Evolutionary conservation across 1,140 invertebrate species (phyloP), one percentile per base, ranked within the genome.

Genomic region (Idris sp.): DNA sequence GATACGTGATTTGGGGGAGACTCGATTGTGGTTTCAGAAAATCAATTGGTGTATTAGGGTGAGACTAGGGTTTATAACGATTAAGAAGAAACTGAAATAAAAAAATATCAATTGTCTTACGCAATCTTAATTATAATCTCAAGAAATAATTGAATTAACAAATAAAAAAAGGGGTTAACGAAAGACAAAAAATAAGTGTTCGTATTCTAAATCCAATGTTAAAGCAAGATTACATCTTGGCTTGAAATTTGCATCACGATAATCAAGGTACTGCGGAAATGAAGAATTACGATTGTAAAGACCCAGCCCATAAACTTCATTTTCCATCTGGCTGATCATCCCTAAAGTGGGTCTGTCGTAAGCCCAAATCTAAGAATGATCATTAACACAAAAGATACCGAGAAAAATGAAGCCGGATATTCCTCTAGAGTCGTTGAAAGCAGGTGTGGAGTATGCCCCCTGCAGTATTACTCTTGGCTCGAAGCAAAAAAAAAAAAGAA

Each of bases 301-400:
- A 59, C 51, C 30, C 54, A 61, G 67, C 36, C n/a, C 48, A 64
- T 74, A 76, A 75, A 64, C 64, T 75, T 64, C 51, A 73, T 78
- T 76, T 73, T 78, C 62, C 67, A 43, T 62, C 43, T 64, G 61
- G 53, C 49, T 51, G 56, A 69, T 64, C 40, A 78, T 74, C 67
- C 68, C 59, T 75, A 73, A 75, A 75, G 68, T 73, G 65, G 58
- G 44, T 73, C 56, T 69, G 67, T 64, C 58, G 72, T 68, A 67
- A 74, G 62, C 62, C 62, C 48, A 73, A 74, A 69, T 77, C 61
- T 54, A 77, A 71, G 54, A 30, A 67, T 19, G 53, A 41, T 76
- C 73, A 64, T 76, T 76, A 76, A 74, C 58, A 68, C 49, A 44
- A 59, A 30, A 67, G 54, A 67, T 58, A 71, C 62, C n/a, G n/a